Conservation (phyloP, 2,113 vertebrate genomes). For the Nymphicus hollandicus region DNA sequence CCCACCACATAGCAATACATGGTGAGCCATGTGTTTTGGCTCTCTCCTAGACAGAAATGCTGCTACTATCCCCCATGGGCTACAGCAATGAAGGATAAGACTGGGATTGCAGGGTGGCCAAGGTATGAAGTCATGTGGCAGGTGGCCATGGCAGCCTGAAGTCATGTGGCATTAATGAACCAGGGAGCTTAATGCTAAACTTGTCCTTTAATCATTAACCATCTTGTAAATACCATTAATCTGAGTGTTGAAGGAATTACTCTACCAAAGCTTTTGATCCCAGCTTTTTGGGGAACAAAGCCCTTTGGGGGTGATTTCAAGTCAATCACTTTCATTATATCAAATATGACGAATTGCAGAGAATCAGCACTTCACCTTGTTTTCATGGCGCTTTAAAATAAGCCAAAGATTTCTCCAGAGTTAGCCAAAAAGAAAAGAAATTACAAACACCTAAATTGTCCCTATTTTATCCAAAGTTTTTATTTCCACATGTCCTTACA, state of each 20-base stretch:
- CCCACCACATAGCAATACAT: fast-evolving
- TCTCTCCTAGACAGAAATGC: background rate
- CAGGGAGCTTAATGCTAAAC: background rate
- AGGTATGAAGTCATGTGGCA: background rate
- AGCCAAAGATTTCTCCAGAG: background rate
- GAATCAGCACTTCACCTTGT: background rate
- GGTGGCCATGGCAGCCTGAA: background rate
- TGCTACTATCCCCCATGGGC: background rate
- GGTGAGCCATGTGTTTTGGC: background rate
- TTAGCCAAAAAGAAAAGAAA: background rate
- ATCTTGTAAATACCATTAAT: constrained; percentile 15
- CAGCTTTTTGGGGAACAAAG: background rate
- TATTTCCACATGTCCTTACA: background rate
- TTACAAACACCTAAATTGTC: background rate
- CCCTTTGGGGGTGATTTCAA: background rate
- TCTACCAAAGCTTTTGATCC: background rate
- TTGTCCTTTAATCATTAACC: constrained; percentile 42
- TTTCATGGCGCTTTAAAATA: background rate
- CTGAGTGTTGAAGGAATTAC: background rate
- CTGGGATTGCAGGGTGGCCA: background rate
- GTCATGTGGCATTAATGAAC: background rate
- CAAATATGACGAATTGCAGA: background rate
- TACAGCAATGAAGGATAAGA: background rate
- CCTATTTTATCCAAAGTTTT: background rate
- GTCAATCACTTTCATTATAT: background rate